These are phyloP conservation scores for Dromas ardeola DNA, from an alignment of 2,113 vertebrate genomes.

Conservation along the genomic window DNA sequence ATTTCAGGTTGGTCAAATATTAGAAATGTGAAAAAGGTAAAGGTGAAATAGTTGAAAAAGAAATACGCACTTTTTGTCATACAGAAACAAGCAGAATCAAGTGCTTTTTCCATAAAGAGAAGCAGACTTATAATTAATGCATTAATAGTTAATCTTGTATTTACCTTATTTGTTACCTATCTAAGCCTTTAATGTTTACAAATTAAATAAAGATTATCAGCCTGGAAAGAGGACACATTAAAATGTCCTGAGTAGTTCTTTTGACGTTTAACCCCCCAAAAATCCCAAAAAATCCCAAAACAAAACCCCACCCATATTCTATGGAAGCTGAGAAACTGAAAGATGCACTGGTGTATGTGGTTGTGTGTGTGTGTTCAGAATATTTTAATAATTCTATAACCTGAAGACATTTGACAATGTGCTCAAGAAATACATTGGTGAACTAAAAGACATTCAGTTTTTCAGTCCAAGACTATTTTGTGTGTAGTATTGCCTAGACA, in stretches of 20 bases:
- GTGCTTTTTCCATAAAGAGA: neutral
- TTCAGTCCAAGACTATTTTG: neutral
- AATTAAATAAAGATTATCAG: neutral
- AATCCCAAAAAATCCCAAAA: neutral
- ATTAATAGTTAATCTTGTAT: neutral
- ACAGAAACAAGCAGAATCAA: neutral
- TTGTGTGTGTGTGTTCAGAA: neutral
- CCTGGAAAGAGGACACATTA: neutral
- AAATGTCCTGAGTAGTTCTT: neutral
- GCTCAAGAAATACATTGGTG: neutral
- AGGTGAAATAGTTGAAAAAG: neutral
- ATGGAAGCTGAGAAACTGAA: neutral
- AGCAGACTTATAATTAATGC: neutral
- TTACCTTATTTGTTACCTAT: too few species aligned
- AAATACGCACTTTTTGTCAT: neutral
- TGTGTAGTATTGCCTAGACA: neutral
- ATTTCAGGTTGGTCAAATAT: neutral
- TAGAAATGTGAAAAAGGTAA: neutral
- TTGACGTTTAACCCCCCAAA: neutral
- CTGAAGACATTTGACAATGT: neutral
- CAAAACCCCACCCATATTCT: neutral
- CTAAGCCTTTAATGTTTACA: too few species aligned
- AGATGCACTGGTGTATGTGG: fast-evolving
- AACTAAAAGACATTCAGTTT: neutral
- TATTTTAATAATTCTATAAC: neutral